Evolutionary conservation across 1,140 invertebrate genomes (phyloP).

Genomic region (Trypoxylus dichotomus): DNA sequence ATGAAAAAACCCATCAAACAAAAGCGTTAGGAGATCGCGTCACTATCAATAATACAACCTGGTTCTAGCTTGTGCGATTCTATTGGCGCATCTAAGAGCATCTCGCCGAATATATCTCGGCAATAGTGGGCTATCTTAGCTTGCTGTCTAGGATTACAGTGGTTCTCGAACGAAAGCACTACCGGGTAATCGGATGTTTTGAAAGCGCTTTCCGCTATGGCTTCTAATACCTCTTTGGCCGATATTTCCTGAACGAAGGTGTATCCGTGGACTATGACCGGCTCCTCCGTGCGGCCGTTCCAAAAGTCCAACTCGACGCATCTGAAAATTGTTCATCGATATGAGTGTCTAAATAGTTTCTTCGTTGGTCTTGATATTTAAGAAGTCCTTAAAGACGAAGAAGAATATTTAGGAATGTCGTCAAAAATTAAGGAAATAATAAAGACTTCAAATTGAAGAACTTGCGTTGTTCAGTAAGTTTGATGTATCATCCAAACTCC

Average conservation of each 20-base stretch:
- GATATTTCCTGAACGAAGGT: constrained; percentile 95
- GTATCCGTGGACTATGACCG: constrained; percentile 96
- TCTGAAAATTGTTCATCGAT: constrained; percentile 44
- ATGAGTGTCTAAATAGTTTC: not conserved
- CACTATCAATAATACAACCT: constrained; percentile 46
- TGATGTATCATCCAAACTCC: too few relatives aligned
- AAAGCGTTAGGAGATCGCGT: not conserved
- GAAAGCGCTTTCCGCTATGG: constrained; percentile 96
- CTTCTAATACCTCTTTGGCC: constrained; percentile 94
- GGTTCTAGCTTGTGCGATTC: constrained; percentile 81
- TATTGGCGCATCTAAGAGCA: constrained; percentile 87
- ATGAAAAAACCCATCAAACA: not conserved
- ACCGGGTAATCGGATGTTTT: constrained; percentile 97
- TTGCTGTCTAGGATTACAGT: constrained; percentile 93
- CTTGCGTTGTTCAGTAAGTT: too few relatives aligned
- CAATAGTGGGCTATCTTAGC: constrained; percentile 98
- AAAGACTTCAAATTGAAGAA: too few relatives aligned
- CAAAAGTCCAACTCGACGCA: constrained; percentile 98
- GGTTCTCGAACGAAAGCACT: constrained; percentile 96
- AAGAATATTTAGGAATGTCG: too few relatives aligned
- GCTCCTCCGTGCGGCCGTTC: constrained; percentile 93
- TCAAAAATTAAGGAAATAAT: too few relatives aligned
- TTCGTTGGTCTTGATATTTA: not conserved
- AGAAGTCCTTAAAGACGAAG: too few relatives aligned
- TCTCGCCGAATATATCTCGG: constrained; percentile 92